Conservation (phyloP, 2,113 vertebrate genomes). For the Trichomycterus rosablanca region DNA sequence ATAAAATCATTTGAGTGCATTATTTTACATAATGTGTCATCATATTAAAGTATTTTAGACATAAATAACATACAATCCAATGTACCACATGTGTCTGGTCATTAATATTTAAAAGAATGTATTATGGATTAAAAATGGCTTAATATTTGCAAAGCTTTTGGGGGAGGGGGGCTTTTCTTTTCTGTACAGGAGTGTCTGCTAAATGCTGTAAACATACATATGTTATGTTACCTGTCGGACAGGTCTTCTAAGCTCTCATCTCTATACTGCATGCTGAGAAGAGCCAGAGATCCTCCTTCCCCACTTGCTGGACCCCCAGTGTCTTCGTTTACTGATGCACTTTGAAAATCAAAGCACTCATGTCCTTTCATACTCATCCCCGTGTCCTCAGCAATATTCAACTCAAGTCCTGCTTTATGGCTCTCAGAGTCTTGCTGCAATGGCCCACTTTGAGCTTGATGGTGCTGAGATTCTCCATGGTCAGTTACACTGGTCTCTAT, state of each 20-base stretch:
- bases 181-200: too few relatives aligned
- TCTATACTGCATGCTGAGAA: slow-evolving; percentile 38
- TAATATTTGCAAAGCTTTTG: too few relatives aligned
- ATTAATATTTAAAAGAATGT: too few relatives aligned
- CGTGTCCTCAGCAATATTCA: not conserved
- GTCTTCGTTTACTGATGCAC: not conserved
- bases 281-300: slow-evolving; percentile 33
- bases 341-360: not conserved
- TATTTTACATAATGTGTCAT: too few relatives aligned
- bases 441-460: not conserved
- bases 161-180: too few relatives aligned
- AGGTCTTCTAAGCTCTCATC: slow-evolving; percentile 29
- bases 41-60: too few relatives aligned
- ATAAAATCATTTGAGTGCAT: too few relatives aligned
- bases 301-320: not conserved
- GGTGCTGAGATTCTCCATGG: not conserved
- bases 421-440: not conserved
- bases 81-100: too few relatives aligned
- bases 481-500: slow-evolving; percentile 5
- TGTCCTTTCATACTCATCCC: not conserved
- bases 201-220: too few relatives aligned
- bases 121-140: too few relatives aligned
- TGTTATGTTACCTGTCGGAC: slow-evolving; percentile 33
- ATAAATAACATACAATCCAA: too few relatives aligned
- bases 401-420: not conserved